Evolutionary conservation across 2,888 invertebrate species (phyloP).

Genomic region (Vanessa cardui): DNA sequence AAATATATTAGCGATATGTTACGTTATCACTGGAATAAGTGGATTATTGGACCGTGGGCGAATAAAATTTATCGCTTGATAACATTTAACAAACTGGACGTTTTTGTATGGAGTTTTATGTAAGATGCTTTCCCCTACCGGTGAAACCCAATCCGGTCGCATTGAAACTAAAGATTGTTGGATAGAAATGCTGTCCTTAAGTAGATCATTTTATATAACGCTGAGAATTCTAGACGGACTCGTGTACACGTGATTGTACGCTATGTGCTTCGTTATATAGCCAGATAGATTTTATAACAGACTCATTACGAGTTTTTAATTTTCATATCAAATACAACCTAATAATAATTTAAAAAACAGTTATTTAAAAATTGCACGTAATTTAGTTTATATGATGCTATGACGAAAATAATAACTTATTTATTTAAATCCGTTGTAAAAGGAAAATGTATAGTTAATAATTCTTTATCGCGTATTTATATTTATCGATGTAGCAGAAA

Average conservation of each 20-base stretch:
- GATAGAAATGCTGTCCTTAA: conserved; percentile 26
- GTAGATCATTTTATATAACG: conserved; percentile 24
- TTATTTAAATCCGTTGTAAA: background rate
- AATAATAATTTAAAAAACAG: background rate
- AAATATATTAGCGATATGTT: conserved; percentile 45
- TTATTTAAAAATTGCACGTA: background rate
- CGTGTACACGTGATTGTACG: conserved; percentile 2
- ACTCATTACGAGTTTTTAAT: no score
- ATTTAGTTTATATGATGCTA: no score
- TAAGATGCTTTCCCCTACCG: conserved; percentile 21
- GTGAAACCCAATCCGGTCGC: conserved; percentile 26
- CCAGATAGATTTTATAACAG: no score
- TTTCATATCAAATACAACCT: background rate
- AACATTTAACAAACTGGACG: conserved; percentile 43
- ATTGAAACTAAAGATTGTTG: conserved; percentile 22
- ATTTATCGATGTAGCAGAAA: conserved; percentile 1
- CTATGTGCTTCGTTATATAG: background rate
- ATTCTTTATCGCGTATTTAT: background rate
- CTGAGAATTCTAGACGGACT: background rate
- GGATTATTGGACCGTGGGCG: conserved; percentile 65
- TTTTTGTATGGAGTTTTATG: conserved; percentile 30
- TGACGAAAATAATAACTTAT: no score
- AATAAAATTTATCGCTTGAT: conserved; percentile 68
- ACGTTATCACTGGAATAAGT: conserved; percentile 60
- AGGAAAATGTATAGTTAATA: conserved; percentile 8